Base-by-base conservation (phyloP, 2,113 vertebrate species). In the Puffinus mauretanicus region DNA sequence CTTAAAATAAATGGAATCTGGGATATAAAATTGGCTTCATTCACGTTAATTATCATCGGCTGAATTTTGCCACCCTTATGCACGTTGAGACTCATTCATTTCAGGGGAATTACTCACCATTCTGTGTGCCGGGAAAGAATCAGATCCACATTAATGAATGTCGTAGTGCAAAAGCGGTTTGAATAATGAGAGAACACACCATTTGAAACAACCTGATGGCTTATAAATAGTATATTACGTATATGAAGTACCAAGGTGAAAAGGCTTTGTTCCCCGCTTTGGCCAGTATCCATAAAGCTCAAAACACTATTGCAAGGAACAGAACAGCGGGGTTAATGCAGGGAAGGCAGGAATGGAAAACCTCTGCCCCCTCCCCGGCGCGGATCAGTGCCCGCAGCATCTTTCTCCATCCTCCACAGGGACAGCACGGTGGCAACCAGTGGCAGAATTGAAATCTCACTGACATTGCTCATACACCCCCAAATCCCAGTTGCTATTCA, bases 391-490 rank as follows among this genome's bases (percentile, higher is more conserved):
- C 20, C 36, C 1, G 2, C 13, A 64, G 32, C 29, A 52, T 40
- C 47, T 47, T 80, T 54, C 40, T 29, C 42, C 19, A 3, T 25
- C 6, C 24, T 75, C 85, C 1, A 0, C 27, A 44, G 89, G 38
- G 75, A 95, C 15, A 76, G 29, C 69, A 58, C 2, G 2, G 58
- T 49, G 70, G 69, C 73, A 82, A 55, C 7, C 54, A 60, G 54
- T 6, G 30, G 57, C 38, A 87, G 94, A 91, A 85, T 27, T 76
- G 42, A 67, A 92, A 94, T 69, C 73, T 65, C 72, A 46, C 20
- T 0, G 0, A 54, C 24, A 42, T 70, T 1, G 1, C 20, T 94
- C 3, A 1, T 54, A 30, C n/a, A 32, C 5, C 20, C 52, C 55
- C 55, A 89, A 82, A 90, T 75, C 71, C 46, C 84, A 22, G 20